Base-by-base conservation (phyloP, 2,888 invertebrate species). In the Tanytarsus gracilentus region DNA sequence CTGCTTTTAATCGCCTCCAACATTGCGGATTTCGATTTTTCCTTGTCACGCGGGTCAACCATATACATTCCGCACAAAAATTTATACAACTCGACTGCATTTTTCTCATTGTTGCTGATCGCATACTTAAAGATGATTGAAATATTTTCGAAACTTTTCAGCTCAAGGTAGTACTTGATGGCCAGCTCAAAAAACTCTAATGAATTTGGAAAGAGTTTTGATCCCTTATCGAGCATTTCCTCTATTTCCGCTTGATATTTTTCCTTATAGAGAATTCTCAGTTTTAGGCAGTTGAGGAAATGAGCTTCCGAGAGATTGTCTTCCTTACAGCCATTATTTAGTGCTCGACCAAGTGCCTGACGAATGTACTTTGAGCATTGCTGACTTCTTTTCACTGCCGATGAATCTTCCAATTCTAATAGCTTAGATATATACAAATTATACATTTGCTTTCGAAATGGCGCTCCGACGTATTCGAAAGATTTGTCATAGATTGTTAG, bases 151-250 rank as follows among this genome's bases (percentile, higher is more conserved):
- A 18, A 48, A 18, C 26, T 21, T n/a, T 58, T 29, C 8, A 9
- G 7, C 1, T 18, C 11, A 7, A 29, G n/a, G 14, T 29, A 44
- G 14, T 27, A 58, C 7, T 48, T 44, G 4, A 58, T 48, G 4
- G 30, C 29, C 7, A 58, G 5, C 14, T 58, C 58, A 40, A 11
- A 58, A 2, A 58, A 26, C 11, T 29, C 21, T 16, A 58, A 11
- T 11, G 18, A 30, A 8, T 39, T 14, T 8, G 44, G 26, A 30
- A 30, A 48, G 26, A 44, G 26, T 2, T 21, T 16, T 27, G 9
- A 4, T 1, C 58, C 58, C 48, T 44, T 58, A 26, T 27, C 21
- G 6, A 44, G n/a, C 30, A 58, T 44, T 30, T 58, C 48, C n/a
- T 58, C 48, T 27, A 58, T 48, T 29, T 27, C 44, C 7, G 16